These are phyloP conservation scores for Vulpes lagopus DNA, from an alignment of 2,113 vertebrate species.

Conservation along the genomic window DNA sequence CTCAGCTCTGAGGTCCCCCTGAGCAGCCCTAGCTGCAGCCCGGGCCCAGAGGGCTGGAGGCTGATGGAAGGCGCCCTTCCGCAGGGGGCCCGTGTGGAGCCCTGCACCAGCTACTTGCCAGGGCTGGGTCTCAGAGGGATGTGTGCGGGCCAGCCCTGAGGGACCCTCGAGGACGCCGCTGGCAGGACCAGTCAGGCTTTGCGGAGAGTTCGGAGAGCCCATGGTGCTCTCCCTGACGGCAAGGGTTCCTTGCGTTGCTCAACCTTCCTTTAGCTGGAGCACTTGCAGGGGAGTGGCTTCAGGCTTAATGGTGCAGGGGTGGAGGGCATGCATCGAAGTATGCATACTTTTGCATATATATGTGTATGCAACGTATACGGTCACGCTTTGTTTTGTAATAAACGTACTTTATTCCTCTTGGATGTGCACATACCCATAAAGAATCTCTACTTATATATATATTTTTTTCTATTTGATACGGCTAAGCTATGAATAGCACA, in stretches of 20 bases:
- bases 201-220: neutral
- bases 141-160: neutral
- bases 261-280: neutral
- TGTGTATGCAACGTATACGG: neutral
- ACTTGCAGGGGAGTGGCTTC: neutral
- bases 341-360: neutral
- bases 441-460: neutral
- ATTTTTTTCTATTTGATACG: neutral
- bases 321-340: fast-evolving
- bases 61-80: neutral
- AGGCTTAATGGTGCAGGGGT: no score
- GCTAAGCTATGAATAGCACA: neutral
- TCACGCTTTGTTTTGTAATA: neutral
- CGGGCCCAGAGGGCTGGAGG: neutral
- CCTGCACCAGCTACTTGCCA: no score
- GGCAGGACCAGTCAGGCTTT: no score
- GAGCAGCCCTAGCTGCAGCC: fast-evolving
- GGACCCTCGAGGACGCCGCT: no score
- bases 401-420: neutral
- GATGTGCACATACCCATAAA: neutral
- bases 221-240: neutral
- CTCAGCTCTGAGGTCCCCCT: neutral
- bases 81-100: no score
- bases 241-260: neutral
- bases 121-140: neutral